Evolutionary conservation across 2,888 invertebrate species (phyloP).

Genomic region (Atherix ibis): DNA sequence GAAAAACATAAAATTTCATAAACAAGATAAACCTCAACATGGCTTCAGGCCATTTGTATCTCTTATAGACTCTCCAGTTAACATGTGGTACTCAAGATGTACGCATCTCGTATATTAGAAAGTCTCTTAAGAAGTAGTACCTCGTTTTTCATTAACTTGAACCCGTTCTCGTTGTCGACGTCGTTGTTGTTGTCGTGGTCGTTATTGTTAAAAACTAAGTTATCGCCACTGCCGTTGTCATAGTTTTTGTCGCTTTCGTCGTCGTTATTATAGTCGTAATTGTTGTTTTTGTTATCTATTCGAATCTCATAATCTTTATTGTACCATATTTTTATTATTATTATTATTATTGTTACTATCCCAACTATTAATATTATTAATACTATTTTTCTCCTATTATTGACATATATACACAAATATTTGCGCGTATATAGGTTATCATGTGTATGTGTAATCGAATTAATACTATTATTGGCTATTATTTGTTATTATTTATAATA

Average conservation of each 20-base stretch:
- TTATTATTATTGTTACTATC: neutral
- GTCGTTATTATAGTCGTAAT: too few species aligned
- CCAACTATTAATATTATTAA: too few species aligned
- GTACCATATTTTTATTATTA: neutral
- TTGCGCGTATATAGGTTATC: too few species aligned
- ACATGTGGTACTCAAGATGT: slow-evolving; percentile 18
- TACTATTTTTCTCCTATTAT: too few species aligned
- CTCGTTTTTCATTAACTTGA: too few species aligned
- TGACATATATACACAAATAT: too few species aligned
- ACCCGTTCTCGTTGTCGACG: slow-evolving; percentile 4
- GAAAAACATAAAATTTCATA: slow-evolving; percentile 4
- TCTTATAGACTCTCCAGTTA: slow-evolving; percentile 16
- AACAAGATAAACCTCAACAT: slow-evolving; percentile 12
- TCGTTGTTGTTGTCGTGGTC: neutral
- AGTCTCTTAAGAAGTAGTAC: neutral
- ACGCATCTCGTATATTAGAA: slow-evolving; percentile 10
- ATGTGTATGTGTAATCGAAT: too few species aligned
- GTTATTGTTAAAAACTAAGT: neutral
- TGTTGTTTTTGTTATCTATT: neutral
- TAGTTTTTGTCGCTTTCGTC: neutral
- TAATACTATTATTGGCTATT: too few species aligned
- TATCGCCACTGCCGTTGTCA: too few species aligned
- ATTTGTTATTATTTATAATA: too few species aligned
- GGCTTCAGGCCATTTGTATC: slow-evolving; percentile 17
- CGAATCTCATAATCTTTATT: neutral